Evolutionary conservation across 2,797 vertebrate species (phyloP).

Genomic region (Cacajao melanocephalus): DNA sequence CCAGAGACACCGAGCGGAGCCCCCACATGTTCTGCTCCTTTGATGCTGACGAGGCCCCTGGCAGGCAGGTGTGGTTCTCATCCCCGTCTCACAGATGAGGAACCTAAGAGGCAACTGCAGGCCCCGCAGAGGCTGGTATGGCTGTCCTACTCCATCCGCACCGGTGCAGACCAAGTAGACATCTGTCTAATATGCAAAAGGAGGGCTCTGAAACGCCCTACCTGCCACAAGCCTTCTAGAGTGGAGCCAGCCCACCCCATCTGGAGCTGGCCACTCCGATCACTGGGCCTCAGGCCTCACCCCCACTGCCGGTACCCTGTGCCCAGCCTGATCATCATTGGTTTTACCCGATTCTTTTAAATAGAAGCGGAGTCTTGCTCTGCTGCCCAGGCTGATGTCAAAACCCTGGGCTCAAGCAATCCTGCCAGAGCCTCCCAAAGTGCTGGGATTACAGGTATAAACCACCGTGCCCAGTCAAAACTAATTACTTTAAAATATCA

Average conservation of each 20-base stretch:
- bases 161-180: background rate
- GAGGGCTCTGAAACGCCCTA: too few relatives aligned
- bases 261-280: background rate
- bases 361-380: too few relatives aligned
- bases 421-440: too few relatives aligned
- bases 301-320: background rate
- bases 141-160: background rate
- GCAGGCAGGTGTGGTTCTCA: background rate
- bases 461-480: too few relatives aligned
- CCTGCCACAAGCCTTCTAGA: background rate
- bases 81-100: background rate
- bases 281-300: background rate
- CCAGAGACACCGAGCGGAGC: rapidly evolving
- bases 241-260: background rate
- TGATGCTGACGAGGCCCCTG: too few relatives aligned
- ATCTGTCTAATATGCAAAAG: background rate
- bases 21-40: background rate
- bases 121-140: rapidly evolving
- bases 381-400: too few relatives aligned
- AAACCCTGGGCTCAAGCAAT: too few relatives aligned
- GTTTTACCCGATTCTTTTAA: background rate
- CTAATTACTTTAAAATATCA: too few relatives aligned
- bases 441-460: too few relatives aligned
- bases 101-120: background rate
- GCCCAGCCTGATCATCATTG: background rate